Evolutionary conservation across 2,113 vertebrate genomes (phyloP).

Genomic region (Muntiacus reevesi): DNA sequence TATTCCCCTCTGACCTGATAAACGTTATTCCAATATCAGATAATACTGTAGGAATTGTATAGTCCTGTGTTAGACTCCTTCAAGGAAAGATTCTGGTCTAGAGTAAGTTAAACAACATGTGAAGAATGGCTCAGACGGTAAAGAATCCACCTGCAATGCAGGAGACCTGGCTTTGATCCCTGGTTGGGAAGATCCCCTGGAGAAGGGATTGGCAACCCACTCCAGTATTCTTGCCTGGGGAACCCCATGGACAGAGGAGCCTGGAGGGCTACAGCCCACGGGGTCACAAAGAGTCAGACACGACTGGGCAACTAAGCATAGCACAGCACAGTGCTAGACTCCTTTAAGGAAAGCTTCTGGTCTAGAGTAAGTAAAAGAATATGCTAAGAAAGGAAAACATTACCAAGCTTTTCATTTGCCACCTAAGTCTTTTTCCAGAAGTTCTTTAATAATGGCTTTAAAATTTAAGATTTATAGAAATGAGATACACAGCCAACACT

Average conservation of each 20-base stretch:
- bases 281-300: not conserved
- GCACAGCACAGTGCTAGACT: not conserved
- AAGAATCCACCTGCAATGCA: not conserved
- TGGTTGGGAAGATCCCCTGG: not conserved
- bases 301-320: not conserved
- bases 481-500: not conserved
- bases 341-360: not conserved
- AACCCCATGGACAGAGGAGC: not conserved
- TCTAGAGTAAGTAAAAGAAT: not conserved
- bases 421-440: not conserved
- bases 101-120: not conserved
- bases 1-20: not conserved
- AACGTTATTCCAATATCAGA: not conserved
- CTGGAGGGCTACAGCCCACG: accelerated
- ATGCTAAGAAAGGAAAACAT: not conserved
- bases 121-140: not conserved
- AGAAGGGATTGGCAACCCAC: not conserved
- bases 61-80: not conserved
- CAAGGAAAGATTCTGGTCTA: not conserved
- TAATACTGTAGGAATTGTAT: not conserved
- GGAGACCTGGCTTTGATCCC: not conserved
- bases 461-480: not conserved
- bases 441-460: not conserved
- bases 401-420: not conserved
- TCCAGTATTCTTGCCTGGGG: not conserved